These are phyloP conservation scores for Pycnonotus jocosus DNA, from an alignment of 2,113 vertebrate species.

Conservation along the genomic window DNA sequence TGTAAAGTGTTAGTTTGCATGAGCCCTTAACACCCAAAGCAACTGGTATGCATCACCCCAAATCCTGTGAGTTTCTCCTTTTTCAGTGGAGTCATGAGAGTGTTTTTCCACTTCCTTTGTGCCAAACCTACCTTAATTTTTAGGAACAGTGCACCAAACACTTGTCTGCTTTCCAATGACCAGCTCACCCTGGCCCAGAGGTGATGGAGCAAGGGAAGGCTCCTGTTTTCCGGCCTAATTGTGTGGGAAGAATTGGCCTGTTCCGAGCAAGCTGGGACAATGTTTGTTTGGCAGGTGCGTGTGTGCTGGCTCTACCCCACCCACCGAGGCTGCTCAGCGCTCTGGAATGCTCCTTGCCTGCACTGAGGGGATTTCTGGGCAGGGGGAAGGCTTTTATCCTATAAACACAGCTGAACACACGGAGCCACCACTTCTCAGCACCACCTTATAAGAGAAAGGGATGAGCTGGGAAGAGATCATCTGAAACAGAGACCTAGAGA, in stretches of 20 bases:
- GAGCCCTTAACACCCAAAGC: neutral
- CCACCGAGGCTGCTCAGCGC: neutral
- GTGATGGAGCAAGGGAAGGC: accelerated
- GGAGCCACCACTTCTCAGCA: neutral
- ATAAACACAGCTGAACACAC: neutral
- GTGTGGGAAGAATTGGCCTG: neutral
- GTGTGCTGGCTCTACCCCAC: neutral
- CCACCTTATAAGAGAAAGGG: neutral
- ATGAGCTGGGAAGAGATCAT: neutral
- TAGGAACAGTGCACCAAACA: neutral
- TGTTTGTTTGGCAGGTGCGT: neutral
- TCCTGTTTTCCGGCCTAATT: neutral
- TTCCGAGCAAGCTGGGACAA: neutral
- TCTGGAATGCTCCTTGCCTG: conserved; percentile 8
- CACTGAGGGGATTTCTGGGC: neutral
- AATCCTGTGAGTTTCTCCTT: neutral
- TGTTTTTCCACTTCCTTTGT: neutral
- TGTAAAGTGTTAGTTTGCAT: neutral
- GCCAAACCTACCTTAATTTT: neutral
- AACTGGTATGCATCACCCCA: neutral
- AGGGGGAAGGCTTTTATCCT: neutral
- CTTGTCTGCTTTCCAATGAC: neutral
- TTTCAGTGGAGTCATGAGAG: neutral
- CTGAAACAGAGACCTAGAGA: neutral
- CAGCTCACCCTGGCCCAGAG: neutral